phyloP scores from a whole-genome alignment of 2,797 vertebrate genomes.

The Gadopsis bispinosus region DNA sequence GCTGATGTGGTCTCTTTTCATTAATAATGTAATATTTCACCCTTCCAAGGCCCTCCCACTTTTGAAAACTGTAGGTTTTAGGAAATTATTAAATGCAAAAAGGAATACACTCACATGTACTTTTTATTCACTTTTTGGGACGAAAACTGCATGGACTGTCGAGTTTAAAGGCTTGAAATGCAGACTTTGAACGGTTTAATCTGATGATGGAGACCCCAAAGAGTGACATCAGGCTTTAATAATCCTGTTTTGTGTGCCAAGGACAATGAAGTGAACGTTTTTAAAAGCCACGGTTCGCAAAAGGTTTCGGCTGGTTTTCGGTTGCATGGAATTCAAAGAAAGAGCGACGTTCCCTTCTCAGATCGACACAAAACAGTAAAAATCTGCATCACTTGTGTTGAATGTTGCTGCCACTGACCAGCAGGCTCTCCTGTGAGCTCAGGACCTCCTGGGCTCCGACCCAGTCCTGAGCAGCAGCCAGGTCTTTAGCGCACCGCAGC shows the following conservation, averaged over 20 bases:
- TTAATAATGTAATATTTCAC: no score
- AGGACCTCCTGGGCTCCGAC: slow-evolving; percentile 88
- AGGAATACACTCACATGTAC: neutral
- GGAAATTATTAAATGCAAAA: no score
- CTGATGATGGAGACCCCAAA: neutral
- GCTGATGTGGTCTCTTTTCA: no score
- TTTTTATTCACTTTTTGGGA: neutral
- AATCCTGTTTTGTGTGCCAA: neutral
- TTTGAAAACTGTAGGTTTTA: no score
- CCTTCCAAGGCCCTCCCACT: no score
- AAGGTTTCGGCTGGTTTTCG: no score
- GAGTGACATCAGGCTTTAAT: neutral
- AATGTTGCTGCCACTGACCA: slow-evolving; percentile 80
- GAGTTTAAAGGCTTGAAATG: neutral
- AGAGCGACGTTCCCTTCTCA: neutral
- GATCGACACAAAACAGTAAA: neutral
- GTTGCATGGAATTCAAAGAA: neutral
- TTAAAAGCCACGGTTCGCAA: neutral
- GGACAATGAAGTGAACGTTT: neutral
- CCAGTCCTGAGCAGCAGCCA: slow-evolving; percentile 89
- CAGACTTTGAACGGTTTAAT: neutral
- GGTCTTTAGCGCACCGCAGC: slow-evolving; percentile 92
- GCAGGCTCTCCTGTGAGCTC: slow-evolving; percentile 84
- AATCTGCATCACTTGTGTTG: neutral
- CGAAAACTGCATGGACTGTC: neutral